phyloP scores from a whole-genome alignment of 1,140 invertebrate species.

The Musca domestica region DNA sequence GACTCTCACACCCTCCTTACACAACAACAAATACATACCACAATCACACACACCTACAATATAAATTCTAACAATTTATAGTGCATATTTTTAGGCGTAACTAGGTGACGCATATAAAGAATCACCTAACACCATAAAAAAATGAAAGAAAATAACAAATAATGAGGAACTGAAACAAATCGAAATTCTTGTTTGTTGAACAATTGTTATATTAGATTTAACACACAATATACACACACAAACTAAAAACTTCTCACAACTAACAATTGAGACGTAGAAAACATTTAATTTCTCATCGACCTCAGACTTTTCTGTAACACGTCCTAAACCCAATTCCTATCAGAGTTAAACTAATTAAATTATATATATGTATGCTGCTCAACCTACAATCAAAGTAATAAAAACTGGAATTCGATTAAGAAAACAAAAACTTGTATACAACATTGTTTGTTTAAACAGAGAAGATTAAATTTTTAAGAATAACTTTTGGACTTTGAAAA shows the following conservation, averaged over 20 bases:
- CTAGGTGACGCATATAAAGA: not conserved
- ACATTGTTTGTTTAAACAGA: not conserved
- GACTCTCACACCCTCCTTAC: not conserved
- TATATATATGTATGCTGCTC: too few species aligned
- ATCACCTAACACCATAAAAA: not conserved
- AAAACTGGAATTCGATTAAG: not conserved
- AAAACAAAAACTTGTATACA: not conserved
- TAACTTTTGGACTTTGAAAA: not conserved
- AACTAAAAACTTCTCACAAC: too few species aligned
- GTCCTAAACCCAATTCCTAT: constrained; percentile 15
- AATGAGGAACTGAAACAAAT: too few species aligned
- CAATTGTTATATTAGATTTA: constrained; percentile 2
- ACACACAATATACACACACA: too few species aligned
- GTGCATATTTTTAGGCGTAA: not conserved
- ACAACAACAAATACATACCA: not conserved
- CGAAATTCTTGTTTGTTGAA: constrained; percentile 1
- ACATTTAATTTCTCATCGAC: too few species aligned
- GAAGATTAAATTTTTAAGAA: not conserved
- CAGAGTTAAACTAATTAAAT: not conserved
- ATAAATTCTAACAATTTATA: not conserved
- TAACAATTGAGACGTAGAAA: too few species aligned
- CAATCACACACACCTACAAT: not conserved
- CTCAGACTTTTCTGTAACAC: not conserved
- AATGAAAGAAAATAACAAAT: too few species aligned
- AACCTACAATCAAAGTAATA: not conserved